Evolutionary conservation across 2,113 vertebrate genomes (phyloP).

Genomic region (Benitochromis conjunctus): DNA sequence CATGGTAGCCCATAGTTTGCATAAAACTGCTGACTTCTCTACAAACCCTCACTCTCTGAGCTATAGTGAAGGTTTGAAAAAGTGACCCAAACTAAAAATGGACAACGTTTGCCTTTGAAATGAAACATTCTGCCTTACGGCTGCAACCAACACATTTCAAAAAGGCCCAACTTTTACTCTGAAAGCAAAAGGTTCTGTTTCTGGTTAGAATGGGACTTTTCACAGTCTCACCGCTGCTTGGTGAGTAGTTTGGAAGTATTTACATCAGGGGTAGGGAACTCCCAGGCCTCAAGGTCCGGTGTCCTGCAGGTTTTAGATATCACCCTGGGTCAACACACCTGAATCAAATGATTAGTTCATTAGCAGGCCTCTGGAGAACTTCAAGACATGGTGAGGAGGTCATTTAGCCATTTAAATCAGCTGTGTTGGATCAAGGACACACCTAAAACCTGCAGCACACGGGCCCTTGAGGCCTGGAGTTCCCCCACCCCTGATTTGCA

Average conservation of each 20-base stretch:
- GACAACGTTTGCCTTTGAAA: not conserved
- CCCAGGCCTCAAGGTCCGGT: accelerated
- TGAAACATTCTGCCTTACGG: not conserved
- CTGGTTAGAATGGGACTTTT: not conserved
- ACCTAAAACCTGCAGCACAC: not conserved
- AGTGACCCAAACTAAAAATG: not conserved
- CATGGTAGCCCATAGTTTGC: not conserved
- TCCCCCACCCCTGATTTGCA: not conserved
- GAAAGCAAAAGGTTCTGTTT: not conserved
- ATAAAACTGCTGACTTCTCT: not conserved
- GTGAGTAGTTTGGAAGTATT: not conserved
- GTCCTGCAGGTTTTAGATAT: not conserved
- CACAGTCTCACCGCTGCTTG: not conserved
- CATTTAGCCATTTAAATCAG: not conserved
- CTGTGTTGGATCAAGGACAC: accelerated
- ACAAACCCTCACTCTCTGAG: not conserved
- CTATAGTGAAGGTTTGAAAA: not conserved
- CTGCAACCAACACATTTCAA: not conserved
- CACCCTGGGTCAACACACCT: not conserved
- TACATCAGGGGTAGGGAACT: not conserved
- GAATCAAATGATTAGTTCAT: not conserved
- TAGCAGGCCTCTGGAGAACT: not conserved
- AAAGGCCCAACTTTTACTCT: not conserved
- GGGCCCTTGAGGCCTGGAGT: not conserved
- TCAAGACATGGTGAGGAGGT: not conserved